A percentile compares a stretch with the other conserved stretches of the same genome.
Conservation (phyloP, 2,888 invertebrate genomes). For the Marronus borbonicus region DNA sequence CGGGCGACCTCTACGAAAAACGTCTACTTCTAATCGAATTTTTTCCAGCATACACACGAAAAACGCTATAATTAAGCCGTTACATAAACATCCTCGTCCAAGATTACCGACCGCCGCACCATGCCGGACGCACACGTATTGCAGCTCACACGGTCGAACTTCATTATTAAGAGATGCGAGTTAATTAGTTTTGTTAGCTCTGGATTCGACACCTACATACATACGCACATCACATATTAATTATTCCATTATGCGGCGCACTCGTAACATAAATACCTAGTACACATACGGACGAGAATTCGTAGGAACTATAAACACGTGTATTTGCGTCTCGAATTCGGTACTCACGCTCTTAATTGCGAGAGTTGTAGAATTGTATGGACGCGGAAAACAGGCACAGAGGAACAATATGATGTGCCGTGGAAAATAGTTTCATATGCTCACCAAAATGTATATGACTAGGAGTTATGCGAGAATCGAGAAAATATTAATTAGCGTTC, state of each 20-base stretch:
- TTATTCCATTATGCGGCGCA: slow-evolving; percentile 36
- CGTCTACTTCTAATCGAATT: slow-evolving; percentile 17
- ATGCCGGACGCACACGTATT: neutral
- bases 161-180: slow-evolving; percentile 39
- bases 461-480: too few species aligned
- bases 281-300: neutral
- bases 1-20: neutral
- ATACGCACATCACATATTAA: slow-evolving; percentile 26
- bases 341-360: slow-evolving; percentile 22
- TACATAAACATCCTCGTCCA: slow-evolving; percentile 33
- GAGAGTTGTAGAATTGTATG: neutral
- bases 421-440: slow-evolving; percentile 9
- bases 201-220: slow-evolving; percentile 32
- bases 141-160: neutral
- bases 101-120: slow-evolving; percentile 5
- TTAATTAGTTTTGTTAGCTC: slow-evolving; percentile 41
- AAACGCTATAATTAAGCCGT: slow-evolving; percentile 37
- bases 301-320: neutral
- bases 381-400: neutral
- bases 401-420: slow-evolving; percentile 16
- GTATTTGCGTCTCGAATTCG: slow-evolving; percentile 15
- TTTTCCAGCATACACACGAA: slow-evolving; percentile 21
- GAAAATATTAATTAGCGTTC: too few species aligned
- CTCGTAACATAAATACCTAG: neutral
- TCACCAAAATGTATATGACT: too few species aligned